Base-by-base conservation (phyloP, 2,888 invertebrate species). In the Augiades crinisus region DNA sequence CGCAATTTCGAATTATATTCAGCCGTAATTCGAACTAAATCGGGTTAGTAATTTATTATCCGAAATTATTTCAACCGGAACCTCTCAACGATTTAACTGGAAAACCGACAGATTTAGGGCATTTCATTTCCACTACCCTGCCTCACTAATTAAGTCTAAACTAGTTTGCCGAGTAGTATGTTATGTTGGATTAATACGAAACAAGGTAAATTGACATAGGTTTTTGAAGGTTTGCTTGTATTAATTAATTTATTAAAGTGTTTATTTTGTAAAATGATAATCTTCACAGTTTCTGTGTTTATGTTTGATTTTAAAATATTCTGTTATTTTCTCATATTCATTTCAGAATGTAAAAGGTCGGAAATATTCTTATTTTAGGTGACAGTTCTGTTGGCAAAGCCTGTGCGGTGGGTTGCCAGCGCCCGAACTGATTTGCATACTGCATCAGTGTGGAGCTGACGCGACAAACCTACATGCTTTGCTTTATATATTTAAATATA, bases 291-390 rank as follows among this genome's bases (percentile, higher is more conserved):
- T n/a, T n/a, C n/a, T n/a, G n/a, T n/a, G n/a, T n/a, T n/a, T n/a
- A n/a, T n/a, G n/a, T n/a, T n/a, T n/a, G n/a, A n/a, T n/a, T 27
- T 27, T 6, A 27, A 27, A 10, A 27, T 27, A 1, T 27, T 8
- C n/a, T 10, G 10, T 24, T 27, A n/a, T n/a, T n/a, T 27, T 27
- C 27, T 27, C n/a, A 19, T 13, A 16, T 17, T n/a, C 27, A 14
- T 10, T 36, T 46, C 12, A 12, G 24, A 34, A 34, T 13, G 27
- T 24, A 10, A 27, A 14, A 16, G 5, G 27, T 27, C 40, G 27
- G 16, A 41, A 41, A 41, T 41, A 41, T 41, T 41, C 40, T 41
- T 41, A 41, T 41, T 41, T 41, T 41, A 41, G 40, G 16, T 27
- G 40, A 41, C 40, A 41, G 38, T 27, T 27, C 6, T 17, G 22